phyloP scores from a whole-genome alignment of 2,797 vertebrate species.

The Coregonus suidteri region DNA sequence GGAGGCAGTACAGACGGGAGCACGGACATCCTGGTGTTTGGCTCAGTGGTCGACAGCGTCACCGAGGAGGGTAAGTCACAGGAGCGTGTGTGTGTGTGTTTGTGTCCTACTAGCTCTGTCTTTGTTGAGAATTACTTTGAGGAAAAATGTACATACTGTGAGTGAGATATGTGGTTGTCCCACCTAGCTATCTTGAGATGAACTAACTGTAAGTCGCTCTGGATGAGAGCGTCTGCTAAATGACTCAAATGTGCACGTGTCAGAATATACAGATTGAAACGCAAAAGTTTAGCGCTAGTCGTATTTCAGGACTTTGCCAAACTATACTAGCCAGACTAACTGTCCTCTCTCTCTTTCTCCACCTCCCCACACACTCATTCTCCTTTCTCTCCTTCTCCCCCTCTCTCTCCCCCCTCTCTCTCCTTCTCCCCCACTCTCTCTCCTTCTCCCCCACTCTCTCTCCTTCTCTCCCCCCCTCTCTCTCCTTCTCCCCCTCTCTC shows the following conservation, averaged over 20 bases:
- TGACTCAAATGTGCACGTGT: background rate
- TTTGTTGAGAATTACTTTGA: too few relatives aligned
- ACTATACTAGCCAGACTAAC: background rate
- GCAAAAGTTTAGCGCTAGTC: background rate
- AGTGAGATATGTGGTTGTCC: too few relatives aligned
- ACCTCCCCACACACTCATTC: background rate
- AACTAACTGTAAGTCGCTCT: too few relatives aligned
- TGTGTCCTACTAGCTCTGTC: background rate
- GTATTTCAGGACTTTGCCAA: background rate
- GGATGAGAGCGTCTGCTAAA: too few relatives aligned
- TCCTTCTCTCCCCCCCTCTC: too few relatives aligned
- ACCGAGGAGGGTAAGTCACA: conserved; percentile 93
- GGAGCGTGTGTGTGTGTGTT: conserved; percentile 80
- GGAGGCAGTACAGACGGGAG: conserved; percentile 96
- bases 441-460: too few relatives aligned
- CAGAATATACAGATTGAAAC: background rate
- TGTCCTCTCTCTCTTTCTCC: background rate
- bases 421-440: too few relatives aligned
- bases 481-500: too few relatives aligned
- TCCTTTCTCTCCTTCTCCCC: background rate
- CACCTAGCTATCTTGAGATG: too few relatives aligned
- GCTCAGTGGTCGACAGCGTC: conserved; percentile 91
- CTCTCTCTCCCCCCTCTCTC: too few relatives aligned
- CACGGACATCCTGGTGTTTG: conserved; percentile 90
- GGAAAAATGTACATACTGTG: too few relatives aligned